Base-by-base conservation (phyloP, 1,140 invertebrate genomes). In the Lepidotrigona ventralis region DNA sequence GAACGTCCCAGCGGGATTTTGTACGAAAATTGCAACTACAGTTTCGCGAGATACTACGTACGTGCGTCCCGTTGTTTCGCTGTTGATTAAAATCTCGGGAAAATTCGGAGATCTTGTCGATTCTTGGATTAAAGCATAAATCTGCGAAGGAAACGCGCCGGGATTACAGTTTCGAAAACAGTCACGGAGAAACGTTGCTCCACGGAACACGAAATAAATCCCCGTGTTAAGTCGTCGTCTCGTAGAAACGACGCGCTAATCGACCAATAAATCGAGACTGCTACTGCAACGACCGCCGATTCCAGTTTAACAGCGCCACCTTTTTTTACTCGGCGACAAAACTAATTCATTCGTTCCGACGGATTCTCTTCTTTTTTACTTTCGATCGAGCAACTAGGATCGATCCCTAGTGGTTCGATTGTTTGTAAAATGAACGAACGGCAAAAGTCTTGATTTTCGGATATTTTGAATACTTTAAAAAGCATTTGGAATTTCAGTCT, bases 111-210 rank as follows among this genome's bases (percentile, higher is more conserved):
- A 54, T 17, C 15, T n/a, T n/a, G n/a, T 4, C 9, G 6, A 1
- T 2, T 5, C 60, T 51, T 15, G 46, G 39, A 77, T 77, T 66
- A 77, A 63, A 64, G 51, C 60, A 29, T 66, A 77, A 77, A 66
- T 77, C 12, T 14, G 39, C 26, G 8, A 17, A 11, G 21, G 33
- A 23, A 19, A 23, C 6, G 29, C 17, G n/a, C 23, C 23, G 21
- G 23, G 15, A 71, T 51, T 64, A 51, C n/a, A 77, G 53, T 51
- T 66, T 64, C 19, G n/a, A 66, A 46, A 51, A 1, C 29, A 33
- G n/a, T 46, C 19, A 12, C 21, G 23, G 8, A 14, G 19, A 6
- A 21, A 19, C 26, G 64, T 51, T 53, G 29, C 23, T 29, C 29
- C 4, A 1, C 1, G 5, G 11, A 8, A 12, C 11, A 51, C 11